phyloP scores from a whole-genome alignment of 92 coral and sea anemone species.

The Epizoanthus illoricatus region DNA sequence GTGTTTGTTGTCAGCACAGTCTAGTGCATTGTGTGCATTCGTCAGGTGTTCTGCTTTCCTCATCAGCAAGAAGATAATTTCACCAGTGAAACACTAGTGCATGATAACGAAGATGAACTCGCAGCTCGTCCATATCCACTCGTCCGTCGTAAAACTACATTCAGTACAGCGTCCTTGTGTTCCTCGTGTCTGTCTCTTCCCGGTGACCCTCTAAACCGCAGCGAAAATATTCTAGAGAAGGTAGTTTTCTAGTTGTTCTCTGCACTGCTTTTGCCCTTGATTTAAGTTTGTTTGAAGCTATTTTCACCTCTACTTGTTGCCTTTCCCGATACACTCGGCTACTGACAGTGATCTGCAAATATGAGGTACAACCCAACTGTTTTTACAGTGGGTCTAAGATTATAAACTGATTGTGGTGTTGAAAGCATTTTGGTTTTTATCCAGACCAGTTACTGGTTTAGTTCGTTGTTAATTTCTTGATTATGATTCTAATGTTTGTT shows the following conservation, averaged over 20 bases:
- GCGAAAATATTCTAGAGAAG: conserved; percentile 44
- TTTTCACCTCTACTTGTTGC: not conserved
- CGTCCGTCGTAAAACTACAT: conserved; percentile 35
- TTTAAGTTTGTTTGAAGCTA: not conserved
- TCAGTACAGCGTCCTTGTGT: conserved; percentile 36
- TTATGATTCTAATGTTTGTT: too few species aligned
- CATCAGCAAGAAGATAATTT: conserved; percentile 36
- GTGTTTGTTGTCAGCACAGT: too few species aligned
- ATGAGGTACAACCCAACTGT: not conserved
- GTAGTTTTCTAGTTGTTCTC: conserved; percentile 29
- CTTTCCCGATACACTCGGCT: not conserved
- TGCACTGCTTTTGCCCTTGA: not conserved
- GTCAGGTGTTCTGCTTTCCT: conserved; percentile 30
- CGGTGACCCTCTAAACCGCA: conserved; percentile 33
- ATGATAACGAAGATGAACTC: conserved; percentile 29
- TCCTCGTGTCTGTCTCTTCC: conserved; percentile 30
- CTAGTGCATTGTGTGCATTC: not conserved
- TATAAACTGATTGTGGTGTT: not conserved
- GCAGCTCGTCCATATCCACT: conserved; percentile 28
- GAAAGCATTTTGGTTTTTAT: not conserved
- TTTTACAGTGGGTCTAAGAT: not conserved
- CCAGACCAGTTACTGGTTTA: not conserved
- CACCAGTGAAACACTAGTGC: conserved; percentile 34
- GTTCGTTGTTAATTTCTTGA: too few species aligned
- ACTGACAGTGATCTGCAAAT: not conserved